Evolutionary conservation across 2,888 invertebrate species (phyloP), one percentile per base, ranked within the genome.

Genomic region (Lasioglossum calceatum): DNA sequence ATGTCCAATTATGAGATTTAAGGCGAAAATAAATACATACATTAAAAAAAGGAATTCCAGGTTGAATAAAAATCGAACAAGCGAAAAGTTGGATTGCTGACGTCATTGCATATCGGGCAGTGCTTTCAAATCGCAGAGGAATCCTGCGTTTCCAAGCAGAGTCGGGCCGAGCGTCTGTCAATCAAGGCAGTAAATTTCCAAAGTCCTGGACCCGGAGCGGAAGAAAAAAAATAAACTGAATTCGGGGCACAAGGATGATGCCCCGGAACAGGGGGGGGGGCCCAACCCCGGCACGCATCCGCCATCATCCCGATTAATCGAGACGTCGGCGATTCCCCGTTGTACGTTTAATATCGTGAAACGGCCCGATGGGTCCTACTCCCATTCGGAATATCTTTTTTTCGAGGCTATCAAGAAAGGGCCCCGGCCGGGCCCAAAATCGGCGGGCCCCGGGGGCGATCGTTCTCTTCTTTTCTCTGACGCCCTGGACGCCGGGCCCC

Each of bases 401-500:
- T 86, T 81, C 87, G 78, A 81, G 86, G 73, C 84, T 77, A 87
- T 86, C 84, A 72, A 86, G 86, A 81, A 39, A 70, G 39, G 23
- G 70, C 12, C 77, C 36, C 74, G 79, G 61, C 58, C 77, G 88
- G 79, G 74, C 58, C 77, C 87, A 91, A 91, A 90, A 58, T 90
- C 87, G 90, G 80, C 82, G 82, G n/a, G 85, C 91, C 89, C 85
- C 79, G 90, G 88, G 64, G 64, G 64, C 89, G 84, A 89, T 81
- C 75, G 84, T 78, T 82, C 77, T 77, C 72, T 78, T 58, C 58
- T 75, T 61, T 79, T 70, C 80, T 42, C 36, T 67, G 58, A 64
- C 74, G 76, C 77, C 23, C 8, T 71, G 32, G 77, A 73, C 64
- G 78, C 27, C 27, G 77, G 75, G 58, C 78, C 89, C 76, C 10